Conservation (phyloP, 2,113 vertebrate species). For the Saguinus imperator region DNA sequence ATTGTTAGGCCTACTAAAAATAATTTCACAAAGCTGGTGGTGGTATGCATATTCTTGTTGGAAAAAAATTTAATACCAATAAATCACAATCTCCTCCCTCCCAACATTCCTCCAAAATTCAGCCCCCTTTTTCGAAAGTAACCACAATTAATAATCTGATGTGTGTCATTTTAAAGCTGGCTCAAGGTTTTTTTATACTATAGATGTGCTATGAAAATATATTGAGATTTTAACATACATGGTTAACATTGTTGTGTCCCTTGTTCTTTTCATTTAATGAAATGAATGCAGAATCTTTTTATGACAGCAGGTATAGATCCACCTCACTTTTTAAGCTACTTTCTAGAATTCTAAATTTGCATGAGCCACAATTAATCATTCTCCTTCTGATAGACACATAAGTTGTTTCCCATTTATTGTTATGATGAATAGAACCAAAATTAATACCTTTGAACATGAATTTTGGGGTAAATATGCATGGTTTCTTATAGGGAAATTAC, state of each 20-base stretch:
- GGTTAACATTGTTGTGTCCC: background rate
- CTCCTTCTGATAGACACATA: background rate
- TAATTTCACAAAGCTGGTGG: background rate
- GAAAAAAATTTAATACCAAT: background rate
- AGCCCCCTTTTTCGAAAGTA: background rate
- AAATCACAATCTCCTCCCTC: background rate
- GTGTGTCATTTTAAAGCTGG: background rate
- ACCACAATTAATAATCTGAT: background rate
- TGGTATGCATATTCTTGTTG: background rate
- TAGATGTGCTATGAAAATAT: background rate
- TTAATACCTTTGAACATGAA: background rate
- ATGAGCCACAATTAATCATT: background rate
- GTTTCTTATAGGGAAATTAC: background rate
- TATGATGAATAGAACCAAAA: background rate
- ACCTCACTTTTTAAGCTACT: background rate
- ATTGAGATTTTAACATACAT: background rate
- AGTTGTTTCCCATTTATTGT: background rate
- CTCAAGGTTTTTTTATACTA: background rate
- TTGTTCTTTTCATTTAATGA: background rate
- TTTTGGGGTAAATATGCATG: background rate
- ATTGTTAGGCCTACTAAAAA: background rate
- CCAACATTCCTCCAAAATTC: background rate
- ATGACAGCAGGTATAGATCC: background rate
- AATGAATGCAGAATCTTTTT: background rate
- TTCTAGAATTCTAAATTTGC: background rate